These are phyloP conservation scores for Diplogasteroides magnus DNA, from an alignment of 1,140 invertebrate genomes.

Conservation along the genomic window DNA sequence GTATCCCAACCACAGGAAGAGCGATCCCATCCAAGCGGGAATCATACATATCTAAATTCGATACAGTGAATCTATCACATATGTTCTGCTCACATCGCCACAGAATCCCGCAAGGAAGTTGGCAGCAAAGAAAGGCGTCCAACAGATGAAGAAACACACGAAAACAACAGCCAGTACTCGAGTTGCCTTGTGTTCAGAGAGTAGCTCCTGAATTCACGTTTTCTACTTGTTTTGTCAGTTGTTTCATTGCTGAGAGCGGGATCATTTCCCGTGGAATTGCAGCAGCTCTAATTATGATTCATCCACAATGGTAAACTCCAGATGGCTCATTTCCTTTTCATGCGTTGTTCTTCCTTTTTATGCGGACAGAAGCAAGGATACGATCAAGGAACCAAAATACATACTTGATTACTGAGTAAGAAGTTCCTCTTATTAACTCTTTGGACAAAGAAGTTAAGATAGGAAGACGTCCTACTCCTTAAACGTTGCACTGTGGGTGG, in stretches of 20 bases:
- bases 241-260: too few relatives aligned
- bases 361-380: neutral
- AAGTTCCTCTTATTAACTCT: conserved; percentile 13
- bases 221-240: too few relatives aligned
- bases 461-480: conserved; percentile 10
- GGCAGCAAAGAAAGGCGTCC: conserved; percentile 85
- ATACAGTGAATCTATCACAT: conserved; percentile 45
- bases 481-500: conserved; percentile 1
- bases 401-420: neutral
- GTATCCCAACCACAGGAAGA: conserved; percentile 75
- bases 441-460: conserved; percentile 2
- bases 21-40: conserved; percentile 71
- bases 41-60: conserved; percentile 72
- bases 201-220: conserved; percentile 70
- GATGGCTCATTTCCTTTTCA: too few relatives aligned
- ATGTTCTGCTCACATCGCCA: conserved; percentile 3
- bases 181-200: conserved; percentile 84
- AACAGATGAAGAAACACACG: conserved; percentile 83
- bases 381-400: neutral
- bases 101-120: conserved; percentile 65
- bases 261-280: too few relatives aligned
- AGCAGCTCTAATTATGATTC: too few relatives aligned
- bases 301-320: too few relatives aligned
- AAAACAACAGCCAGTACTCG: conserved; percentile 86
- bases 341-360: too few relatives aligned